These are phyloP conservation scores for Poecilia velifera DNA, from an alignment of 2,797 vertebrate species.

Conservation along the genomic window DNA sequence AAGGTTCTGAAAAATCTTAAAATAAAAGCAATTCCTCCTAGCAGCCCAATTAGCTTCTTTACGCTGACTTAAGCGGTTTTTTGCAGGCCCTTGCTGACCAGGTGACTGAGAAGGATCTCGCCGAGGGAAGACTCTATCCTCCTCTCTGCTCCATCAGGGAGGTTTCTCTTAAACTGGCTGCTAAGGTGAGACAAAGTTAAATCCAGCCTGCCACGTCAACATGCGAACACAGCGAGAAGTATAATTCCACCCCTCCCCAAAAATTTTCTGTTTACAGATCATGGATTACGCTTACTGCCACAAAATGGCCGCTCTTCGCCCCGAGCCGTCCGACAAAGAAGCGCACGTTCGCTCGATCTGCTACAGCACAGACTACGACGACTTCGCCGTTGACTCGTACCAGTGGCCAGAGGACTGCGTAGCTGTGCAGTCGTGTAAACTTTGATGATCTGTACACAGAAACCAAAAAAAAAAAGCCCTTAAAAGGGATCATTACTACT, in stretches of 20 bases:
- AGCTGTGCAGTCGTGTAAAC: slow-evolving; percentile 86
- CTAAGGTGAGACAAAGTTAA: slow-evolving; percentile 81
- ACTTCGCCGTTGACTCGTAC: slow-evolving; percentile 88
- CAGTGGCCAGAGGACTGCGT: slow-evolving; percentile 88
- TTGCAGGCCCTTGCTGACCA: slow-evolving; percentile 88
- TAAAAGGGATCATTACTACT: slow-evolving; percentile 14
- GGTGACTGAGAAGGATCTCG: slow-evolving; percentile 89
- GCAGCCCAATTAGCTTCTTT: background rate
- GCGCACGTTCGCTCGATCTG: slow-evolving; percentile 85
- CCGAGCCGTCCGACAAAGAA: slow-evolving; percentile 90
- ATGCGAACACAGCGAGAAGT: background rate
- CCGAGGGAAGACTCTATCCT: slow-evolving; percentile 94
- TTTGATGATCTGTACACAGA: slow-evolving; percentile 59
- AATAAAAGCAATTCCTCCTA: background rate
- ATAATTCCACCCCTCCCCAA: background rate
- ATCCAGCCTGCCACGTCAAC: background rate
- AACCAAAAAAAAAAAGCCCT: slow-evolving; percentile 1
- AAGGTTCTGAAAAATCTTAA: background rate
- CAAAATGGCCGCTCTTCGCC: slow-evolving; percentile 85
- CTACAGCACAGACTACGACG: slow-evolving; percentile 89
- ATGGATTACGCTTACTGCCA: slow-evolving; percentile 89
- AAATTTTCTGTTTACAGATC: slow-evolving; percentile 77
- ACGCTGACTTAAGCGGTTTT: background rate
- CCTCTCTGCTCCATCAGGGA: slow-evolving; percentile 88
- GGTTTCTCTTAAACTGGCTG: slow-evolving; percentile 90